Evolutionary conservation across 2,797 vertebrate genomes (phyloP), one percentile per base, ranked within the genome.

Genomic region (Helostoma temminkii): DNA sequence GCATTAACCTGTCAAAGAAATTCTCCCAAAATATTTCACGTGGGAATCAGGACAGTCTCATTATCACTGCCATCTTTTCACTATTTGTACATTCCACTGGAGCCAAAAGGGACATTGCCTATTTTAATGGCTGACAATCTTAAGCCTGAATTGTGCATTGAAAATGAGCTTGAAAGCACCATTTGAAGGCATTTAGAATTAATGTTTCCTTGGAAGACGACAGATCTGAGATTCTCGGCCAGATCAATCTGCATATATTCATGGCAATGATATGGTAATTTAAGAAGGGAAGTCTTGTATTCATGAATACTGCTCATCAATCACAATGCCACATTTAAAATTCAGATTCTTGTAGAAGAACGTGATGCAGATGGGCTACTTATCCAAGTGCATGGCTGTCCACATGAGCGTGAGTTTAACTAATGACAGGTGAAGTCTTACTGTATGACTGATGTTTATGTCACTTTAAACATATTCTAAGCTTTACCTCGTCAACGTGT

Each of bases 171-270:
- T 72, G 58, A 83, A 85, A 86, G 81, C 71, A 56, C 63, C 19
- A 70, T 80, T 83, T 82, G 64, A 79, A 76, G 88, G 76, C 78
- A 84, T 81, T 75, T 75, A 70, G 73, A 66, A 70, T 86, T 78
- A 83, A 84, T 78, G 78, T 84, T 81, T 75, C 72, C 60, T 71
- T 52, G 62, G 46, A 75, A 80, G 59, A 81, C 4, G 53, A 74
- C 47, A 56, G 71, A 80, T 81, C 21, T 66, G 65, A 2, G 53
- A 77, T 80, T 75, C 78, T 61, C 10, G 36, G 76, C 76, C 64
- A 66, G 80, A 91, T 78, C 80, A 83, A 83, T 86, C 82, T 91
- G 84, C 86, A 92, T 87, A 86, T 81, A 85, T 86, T 76, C 77
- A 80, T 41, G 42, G 63, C 58, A 85, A 89, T 90, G 84, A 80